phyloP scores from a whole-genome alignment of 2,797 vertebrate species.

The Sebastes cheni region DNA sequence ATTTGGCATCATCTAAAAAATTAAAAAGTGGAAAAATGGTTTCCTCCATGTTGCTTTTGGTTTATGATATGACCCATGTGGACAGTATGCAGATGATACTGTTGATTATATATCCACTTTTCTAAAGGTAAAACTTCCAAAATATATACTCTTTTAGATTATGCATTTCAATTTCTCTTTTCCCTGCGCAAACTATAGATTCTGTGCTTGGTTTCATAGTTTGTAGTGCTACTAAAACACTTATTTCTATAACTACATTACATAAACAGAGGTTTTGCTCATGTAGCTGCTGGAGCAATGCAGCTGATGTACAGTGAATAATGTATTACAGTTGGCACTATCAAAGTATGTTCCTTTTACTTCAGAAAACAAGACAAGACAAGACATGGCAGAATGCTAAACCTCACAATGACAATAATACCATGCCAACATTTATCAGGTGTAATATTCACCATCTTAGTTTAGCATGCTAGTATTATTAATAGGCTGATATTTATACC shows the following conservation, averaged over 20 bases:
- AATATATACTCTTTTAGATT: not conserved
- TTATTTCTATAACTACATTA: not conserved
- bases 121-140: not conserved
- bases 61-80: not conserved
- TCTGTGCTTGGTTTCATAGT: not conserved
- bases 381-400: too few relatives aligned
- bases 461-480: too few relatives aligned
- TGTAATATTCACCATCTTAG: too few relatives aligned
- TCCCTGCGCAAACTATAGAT: not conserved
- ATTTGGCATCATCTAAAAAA: not conserved
- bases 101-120: not conserved
- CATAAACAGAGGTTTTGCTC: not conserved
- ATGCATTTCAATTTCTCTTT: not conserved
- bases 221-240: not conserved
- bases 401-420: too few relatives aligned
- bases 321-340: not conserved
- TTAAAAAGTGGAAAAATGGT: not conserved
- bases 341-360: not conserved
- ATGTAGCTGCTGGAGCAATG: not conserved
- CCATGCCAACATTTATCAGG: too few relatives aligned
- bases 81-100: not conserved
- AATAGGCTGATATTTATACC: too few relatives aligned
- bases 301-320: not conserved
- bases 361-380: too few relatives aligned
- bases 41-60: not conserved